A percentile compares a stretch with the other conserved stretches of the same genome.
Evolutionary conservation across 2,888 invertebrate genomes (phyloP).

Genomic region (Phengaris alcon): DNA sequence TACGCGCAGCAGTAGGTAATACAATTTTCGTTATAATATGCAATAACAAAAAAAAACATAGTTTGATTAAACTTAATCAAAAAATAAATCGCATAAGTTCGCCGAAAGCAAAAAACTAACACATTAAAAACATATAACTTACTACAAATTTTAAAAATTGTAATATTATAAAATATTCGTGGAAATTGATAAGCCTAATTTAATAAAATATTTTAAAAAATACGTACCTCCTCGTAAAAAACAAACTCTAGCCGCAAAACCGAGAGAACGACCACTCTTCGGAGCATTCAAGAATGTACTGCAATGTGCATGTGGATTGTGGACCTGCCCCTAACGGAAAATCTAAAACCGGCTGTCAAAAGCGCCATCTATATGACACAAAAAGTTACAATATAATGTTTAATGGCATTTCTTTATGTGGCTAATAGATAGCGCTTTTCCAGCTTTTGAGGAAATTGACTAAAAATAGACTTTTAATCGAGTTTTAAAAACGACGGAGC

Average conservation of each 20-base stretch:
- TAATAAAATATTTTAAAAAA: not conserved
- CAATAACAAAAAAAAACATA: no score
- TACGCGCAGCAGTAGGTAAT: no score
- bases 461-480: no score
- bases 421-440: conserved; percentile 9
- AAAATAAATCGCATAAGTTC: no score
- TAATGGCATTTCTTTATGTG: not conserved
- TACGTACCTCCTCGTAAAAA: not conserved
- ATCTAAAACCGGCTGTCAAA: not conserved
- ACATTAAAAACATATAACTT: no score
- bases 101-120: no score
- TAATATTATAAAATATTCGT: no score
- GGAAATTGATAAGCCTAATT: no score
- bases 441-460: not conserved
- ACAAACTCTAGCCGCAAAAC: not conserved
- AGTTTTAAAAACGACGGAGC: no score
- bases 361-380: not conserved
- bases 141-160: no score
- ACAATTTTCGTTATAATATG: not conserved
- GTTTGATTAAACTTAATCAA: no score
- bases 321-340: not conserved
- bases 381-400: no score
- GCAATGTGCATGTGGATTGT: not conserved
- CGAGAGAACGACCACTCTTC: not conserved
- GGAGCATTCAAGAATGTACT: not conserved